Evolutionary conservation across 2,113 vertebrate species (phyloP), one percentile per base, ranked within the genome.

Genomic region (Coregonus clupeaformis): DNA sequence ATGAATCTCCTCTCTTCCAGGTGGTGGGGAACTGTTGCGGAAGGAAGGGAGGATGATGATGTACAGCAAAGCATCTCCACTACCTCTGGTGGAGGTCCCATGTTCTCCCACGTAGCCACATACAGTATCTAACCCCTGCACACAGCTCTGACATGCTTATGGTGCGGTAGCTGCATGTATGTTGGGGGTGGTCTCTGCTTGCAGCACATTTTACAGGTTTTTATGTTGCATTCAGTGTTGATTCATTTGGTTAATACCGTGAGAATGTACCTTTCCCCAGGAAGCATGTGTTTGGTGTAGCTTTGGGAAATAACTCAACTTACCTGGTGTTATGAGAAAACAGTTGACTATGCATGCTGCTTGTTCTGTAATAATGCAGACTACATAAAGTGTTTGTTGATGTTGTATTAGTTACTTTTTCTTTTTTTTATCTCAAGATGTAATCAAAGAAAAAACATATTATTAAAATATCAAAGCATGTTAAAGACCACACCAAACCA

Each of bases 1-100:
- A 49, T 55, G 47, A 73, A 69, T 68, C 62, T 75, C 13, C 16
- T 18, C 27, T 72, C 16, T 16, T 77, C 45, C 59, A 73, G 42
- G 59, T 69, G 24, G 63, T 57, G n/a, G 14, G 5, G 25, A 55
- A 27, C n/a, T 14, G 63, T 25, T 65, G 24, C 13, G 12, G 63
- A 52, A 14, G 22, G 16, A 36, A 22, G 47, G 22, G 67, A 9
- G 18, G 55, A 13, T 22, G 36, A 16, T 7, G 55, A 68, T 4
- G 6, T 29, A 66, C 14, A 52, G 45, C 32, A 29, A 52, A 57
- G 47, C 16, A 60, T n/a, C 57, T 7, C 57, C n/a, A 3, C 12
- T 68, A 30, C 20, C 36, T 22, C 42, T 20, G 65, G 65, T 67
- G 65, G 6, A 67, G 5, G 30, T 32, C n/a, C 52, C 16, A 5